A percentile compares a stretch with the other conserved stretches of the same genome.
phyloP scores from a whole-genome alignment of 2,888 invertebrate species.

The Epistrophe eligans region DNA sequence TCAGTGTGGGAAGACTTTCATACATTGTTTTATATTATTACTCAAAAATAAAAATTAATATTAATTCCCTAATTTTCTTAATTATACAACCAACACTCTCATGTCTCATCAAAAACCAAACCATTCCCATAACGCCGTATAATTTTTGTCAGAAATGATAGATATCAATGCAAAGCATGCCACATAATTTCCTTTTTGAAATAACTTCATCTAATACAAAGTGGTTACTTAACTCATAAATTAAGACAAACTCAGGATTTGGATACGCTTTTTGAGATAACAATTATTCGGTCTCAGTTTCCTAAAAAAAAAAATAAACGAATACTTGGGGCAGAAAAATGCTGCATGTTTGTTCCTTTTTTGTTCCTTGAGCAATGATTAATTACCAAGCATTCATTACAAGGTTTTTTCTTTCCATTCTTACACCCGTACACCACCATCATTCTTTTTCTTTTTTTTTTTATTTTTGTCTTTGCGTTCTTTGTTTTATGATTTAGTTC shows the following conservation, averaged over 20 bases:
- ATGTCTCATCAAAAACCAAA: not conserved
- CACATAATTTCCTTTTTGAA: constrained; percentile 5
- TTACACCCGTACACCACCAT: constrained; percentile 13
- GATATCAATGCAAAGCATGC: constrained; percentile 23
- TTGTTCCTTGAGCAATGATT: constrained; percentile 57
- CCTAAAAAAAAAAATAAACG: not conserved
- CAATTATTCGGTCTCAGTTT: constrained; percentile 29
- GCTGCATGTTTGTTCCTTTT: constrained; percentile 35
- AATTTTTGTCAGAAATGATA: constrained; percentile 6
- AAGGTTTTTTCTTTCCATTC: constrained; percentile 25
- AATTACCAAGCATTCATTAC: constrained; percentile 65
- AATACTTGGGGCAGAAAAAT: constrained; percentile 6
- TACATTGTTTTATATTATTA: no score
- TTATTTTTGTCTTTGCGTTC: not conserved
- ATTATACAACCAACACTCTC: not conserved
- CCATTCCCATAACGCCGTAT: not conserved
- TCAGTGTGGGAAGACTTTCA: no score
- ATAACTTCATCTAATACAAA: constrained; percentile 42
- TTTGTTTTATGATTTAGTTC: constrained; percentile 59
- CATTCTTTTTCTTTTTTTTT: constrained; percentile 2
- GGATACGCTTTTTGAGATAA: constrained; percentile 41
- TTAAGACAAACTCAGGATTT: constrained; percentile 44
- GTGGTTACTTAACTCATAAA: constrained; percentile 45
- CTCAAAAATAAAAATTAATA: no score
- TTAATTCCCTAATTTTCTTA: no score